These are phyloP conservation scores for Azemiops feae DNA, from an alignment of 2,113 vertebrate genomes.

Conservation along the genomic window DNA sequence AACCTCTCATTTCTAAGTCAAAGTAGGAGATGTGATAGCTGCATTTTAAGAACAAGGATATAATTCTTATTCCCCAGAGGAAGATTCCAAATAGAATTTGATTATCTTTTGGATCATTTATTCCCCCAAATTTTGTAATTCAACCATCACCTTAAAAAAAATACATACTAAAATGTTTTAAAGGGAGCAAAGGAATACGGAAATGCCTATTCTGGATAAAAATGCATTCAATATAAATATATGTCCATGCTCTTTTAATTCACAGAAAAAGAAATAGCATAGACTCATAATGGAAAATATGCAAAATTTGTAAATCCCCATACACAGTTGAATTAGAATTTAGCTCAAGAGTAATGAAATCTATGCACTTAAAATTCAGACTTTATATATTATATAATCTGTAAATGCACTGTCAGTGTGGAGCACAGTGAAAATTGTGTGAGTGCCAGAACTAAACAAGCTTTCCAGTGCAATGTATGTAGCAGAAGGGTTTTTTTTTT, in stretches of 20 bases:
- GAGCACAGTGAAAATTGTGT: background rate
- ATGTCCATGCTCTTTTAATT: background rate
- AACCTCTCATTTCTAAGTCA: background rate
- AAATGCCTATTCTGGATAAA: background rate
- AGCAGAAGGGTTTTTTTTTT: background rate
- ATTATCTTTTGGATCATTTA: background rate
- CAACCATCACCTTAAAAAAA: background rate
- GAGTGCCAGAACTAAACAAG: rapidly evolving
- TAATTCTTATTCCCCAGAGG: background rate
- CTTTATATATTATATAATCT: background rate
- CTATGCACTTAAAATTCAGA: background rate
- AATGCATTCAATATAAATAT: background rate
- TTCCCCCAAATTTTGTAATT: background rate
- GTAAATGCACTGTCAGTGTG: background rate
- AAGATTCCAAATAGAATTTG: background rate
- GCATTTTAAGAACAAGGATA: background rate
- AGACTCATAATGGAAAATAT: background rate
- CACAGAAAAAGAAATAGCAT: background rate
- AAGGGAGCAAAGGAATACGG: background rate
- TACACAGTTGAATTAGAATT: background rate
- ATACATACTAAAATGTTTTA: background rate
- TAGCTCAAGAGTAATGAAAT: background rate
- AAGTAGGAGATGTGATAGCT: background rate
- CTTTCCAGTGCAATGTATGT: rapidly evolving
- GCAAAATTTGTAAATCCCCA: background rate